Percentiles rank a stretch among this genome's conserved stretches.
phyloP scores from a whole-genome alignment of 1,140 invertebrate species.

The Drosophila watanabei region DNA sequence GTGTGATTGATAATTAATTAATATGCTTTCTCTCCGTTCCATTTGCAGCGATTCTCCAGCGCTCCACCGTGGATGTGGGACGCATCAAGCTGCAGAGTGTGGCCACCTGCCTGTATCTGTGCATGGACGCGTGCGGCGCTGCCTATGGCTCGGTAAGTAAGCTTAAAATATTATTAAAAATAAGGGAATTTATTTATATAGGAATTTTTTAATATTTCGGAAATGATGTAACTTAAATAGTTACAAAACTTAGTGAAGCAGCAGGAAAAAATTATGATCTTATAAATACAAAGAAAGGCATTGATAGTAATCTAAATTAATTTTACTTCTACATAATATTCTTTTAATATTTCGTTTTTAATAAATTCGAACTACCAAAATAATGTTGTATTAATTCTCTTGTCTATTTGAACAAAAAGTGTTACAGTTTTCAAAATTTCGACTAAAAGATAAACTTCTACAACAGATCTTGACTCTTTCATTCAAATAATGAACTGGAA shows the following conservation, averaged over 20 bases:
- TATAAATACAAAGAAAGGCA: background rate
- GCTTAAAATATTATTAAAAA: background rate
- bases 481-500: background rate
- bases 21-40: constrained; percentile 66
- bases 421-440: background rate
- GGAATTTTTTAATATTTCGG: background rate
- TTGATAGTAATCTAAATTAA: background rate
- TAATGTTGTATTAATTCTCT: background rate
- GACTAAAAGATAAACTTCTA: too few relatives aligned
- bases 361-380: too few relatives aligned
- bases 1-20: constrained; percentile 77
- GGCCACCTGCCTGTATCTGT: constrained; percentile 93
- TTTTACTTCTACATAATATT: background rate
- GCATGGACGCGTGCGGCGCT: constrained; percentile 93
- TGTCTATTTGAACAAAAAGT: background rate
- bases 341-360: too few relatives aligned
- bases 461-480: background rate
- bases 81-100: constrained; percentile 94
- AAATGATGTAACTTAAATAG: background rate
- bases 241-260: too few relatives aligned
- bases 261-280: background rate
- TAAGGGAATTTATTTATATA: background rate
- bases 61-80: constrained; percentile 91
- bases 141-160: constrained; percentile 94
- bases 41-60: constrained; percentile 92